A percentile compares a stretch with the other conserved stretches of the same genome.
phyloP scores from a whole-genome alignment of 2,797 vertebrate species.

The Dermochelys coriacea region DNA sequence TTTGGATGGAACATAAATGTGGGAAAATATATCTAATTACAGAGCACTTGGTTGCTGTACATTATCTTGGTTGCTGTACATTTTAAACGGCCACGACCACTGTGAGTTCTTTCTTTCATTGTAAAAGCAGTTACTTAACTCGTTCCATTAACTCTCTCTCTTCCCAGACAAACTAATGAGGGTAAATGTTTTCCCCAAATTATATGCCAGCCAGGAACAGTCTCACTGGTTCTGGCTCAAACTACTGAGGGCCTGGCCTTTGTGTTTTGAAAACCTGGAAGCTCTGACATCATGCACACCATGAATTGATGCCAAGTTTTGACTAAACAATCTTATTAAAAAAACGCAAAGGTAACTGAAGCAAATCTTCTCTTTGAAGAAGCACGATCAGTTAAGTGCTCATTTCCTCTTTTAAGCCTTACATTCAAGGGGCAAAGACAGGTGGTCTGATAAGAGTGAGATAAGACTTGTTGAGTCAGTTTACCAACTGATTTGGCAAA shows the following conservation, averaged over 20 bases:
- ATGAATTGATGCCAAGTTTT: conserved; percentile 64
- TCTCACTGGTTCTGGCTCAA: conserved; percentile 48
- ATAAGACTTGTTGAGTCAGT: conserved; percentile 57
- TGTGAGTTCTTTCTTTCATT: neutral
- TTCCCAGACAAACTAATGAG: neutral
- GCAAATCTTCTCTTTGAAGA: conserved; percentile 75
- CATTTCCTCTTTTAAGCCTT: conserved; percentile 70
- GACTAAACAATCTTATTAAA: conserved; percentile 71
- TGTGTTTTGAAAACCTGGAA: conserved; percentile 55
- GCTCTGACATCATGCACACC: conserved; percentile 53
- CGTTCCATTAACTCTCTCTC: neutral
- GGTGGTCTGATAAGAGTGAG: conserved; percentile 71
- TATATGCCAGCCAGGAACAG: conserved; percentile 56
- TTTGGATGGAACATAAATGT: neutral
- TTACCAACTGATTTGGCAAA: conserved; percentile 59
- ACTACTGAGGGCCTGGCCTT: neutral
- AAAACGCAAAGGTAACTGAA: conserved; percentile 64
- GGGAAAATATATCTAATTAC: neutral
- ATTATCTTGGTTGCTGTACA: neutral
- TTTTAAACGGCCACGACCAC: neutral
- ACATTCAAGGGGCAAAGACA: conserved; percentile 70
- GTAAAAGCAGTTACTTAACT: neutral
- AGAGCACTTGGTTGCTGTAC: neutral
- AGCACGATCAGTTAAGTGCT: conserved; percentile 64
- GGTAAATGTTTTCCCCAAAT: neutral